A percentile compares a stretch with the other conserved stretches of the same genome.
Evolutionary conservation across 2,888 invertebrate species (phyloP).

Genomic region (Campaea margaritaria): DNA sequence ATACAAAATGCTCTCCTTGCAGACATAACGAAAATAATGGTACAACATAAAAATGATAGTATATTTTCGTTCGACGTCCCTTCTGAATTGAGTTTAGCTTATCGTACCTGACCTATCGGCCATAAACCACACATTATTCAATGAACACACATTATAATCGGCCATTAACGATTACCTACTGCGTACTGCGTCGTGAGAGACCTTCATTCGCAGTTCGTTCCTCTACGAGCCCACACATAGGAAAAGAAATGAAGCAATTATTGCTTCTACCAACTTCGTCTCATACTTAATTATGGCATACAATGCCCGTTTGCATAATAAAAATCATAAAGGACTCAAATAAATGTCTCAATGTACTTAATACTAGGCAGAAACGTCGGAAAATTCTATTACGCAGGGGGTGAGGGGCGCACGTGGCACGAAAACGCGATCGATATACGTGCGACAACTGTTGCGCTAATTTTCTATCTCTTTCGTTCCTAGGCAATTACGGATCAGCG

Average conservation of each 20-base stretch:
- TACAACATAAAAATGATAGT: too few species aligned
- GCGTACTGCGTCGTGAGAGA: slow-evolving; percentile 26
- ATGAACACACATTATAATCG: slow-evolving; percentile 12
- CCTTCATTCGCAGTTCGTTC: slow-evolving; percentile 49
- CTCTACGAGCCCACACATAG: slow-evolving; percentile 55
- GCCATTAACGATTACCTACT: slow-evolving; percentile 23
- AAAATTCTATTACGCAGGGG: slow-evolving; percentile 50
- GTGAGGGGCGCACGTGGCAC: slow-evolving; percentile 71
- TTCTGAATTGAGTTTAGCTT: background rate
- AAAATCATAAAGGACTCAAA: slow-evolving; percentile 21
- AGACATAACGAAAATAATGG: too few species aligned
- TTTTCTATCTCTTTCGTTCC: slow-evolving; percentile 53
- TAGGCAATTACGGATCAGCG: slow-evolving; percentile 19
- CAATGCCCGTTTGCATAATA: slow-evolving; percentile 39
- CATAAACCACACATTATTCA: slow-evolving; percentile 13
- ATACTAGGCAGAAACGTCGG: slow-evolving; percentile 44
- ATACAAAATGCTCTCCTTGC: too few species aligned
- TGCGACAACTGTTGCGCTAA: slow-evolving; percentile 82
- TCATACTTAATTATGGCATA: slow-evolving; percentile 31
- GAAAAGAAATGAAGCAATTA: slow-evolving; percentile 67
- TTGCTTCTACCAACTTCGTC: slow-evolving; percentile 38
- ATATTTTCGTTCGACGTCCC: too few species aligned
- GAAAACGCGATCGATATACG: slow-evolving; percentile 72
- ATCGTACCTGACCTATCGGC: background rate
- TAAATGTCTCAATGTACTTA: slow-evolving; percentile 46